Evolutionary conservation across 2,797 vertebrate species (phyloP), one percentile per base, ranked within the genome.

Genomic region (Microctenopoma steveboyesi): DNA sequence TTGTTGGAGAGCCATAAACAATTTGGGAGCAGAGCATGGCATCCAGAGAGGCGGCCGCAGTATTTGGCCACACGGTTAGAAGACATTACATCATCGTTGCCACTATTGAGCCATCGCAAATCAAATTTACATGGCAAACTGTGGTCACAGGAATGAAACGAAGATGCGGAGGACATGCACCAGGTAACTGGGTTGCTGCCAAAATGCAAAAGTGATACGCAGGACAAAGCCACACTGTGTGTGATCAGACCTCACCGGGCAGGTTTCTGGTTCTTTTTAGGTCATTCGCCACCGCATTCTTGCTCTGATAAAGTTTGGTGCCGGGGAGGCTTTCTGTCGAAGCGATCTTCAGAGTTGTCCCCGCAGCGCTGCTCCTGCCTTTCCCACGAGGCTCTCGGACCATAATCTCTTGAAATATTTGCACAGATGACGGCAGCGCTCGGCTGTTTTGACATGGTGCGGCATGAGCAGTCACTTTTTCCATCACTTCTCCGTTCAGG

Each of bases 1-100:
- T 91, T 90, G 88, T 93, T 84, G 74, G 86, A 89, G 84, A 91
- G 78, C 81, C 81, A 76, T 90, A 92, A 93, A 93, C 92, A 91
- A 87, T 86, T 87, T 85, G 63, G 77, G 69, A 77, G 76, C 78
- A 64, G 79, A 88, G 74, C 78, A 43, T 86, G 86, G 79, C 82
- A 86, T 80, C 74, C 55, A 58, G 28, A 64, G 64, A 63, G 28
- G 64, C 40, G 54, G 65, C 72, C 62, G 8, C 39, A 16, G 53
- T 51, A 69, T 70, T 75, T 55, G 68, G 75, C 69, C 87, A 56
- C 77, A 59, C 62, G 69, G 52, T 60, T 45, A 2, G 40, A 72
- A 55, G 43, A 50, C 62, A 60, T 82, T 56, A 71, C 72, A 78
- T 72, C 69, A 30, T 28, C 11, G 33, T 33, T 10, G n/a, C 11